Evolutionary conservation across 2,113 vertebrate genomes (phyloP).

Genomic region (Hydropotes inermis): DNA sequence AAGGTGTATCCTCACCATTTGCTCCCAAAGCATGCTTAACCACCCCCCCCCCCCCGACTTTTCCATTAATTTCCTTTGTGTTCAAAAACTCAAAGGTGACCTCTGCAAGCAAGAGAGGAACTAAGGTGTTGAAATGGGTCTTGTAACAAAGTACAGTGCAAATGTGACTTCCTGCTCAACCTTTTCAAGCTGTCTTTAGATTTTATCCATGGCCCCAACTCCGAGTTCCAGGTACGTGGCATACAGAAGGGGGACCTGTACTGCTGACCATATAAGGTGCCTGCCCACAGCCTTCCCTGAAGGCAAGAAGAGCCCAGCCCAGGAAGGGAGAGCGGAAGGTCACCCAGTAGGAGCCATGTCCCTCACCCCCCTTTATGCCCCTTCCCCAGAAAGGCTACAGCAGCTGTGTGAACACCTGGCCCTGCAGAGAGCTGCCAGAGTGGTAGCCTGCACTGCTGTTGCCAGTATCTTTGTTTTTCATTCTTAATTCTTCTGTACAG

Average conservation of each 20-base stretch:
- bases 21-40: not conserved
- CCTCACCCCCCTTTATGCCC: accelerated
- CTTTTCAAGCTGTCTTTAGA: not conserved
- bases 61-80: not conserved
- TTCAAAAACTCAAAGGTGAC: not conserved
- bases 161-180: constrained; percentile 11
- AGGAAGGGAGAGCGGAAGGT: constrained; percentile 59
- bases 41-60: not conserved
- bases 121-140: constrained; percentile 28
- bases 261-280: constrained; percentile 83
- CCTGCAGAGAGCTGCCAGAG: not conserved
- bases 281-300: constrained; percentile 70
- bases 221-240: constrained; percentile 66
- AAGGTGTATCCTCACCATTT: accelerated
- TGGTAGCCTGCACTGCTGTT: not conserved
- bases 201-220: not conserved
- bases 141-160: constrained; percentile 34
- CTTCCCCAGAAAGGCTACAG: not conserved
- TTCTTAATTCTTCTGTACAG: not conserved
- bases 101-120: not conserved
- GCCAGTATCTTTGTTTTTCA: not conserved
- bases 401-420: not conserved
- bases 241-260: constrained; percentile 43
- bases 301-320: constrained; percentile 55
- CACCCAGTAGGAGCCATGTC: constrained; percentile 46